phyloP scores from a whole-genome alignment of 2,113 vertebrate genomes.

The Xiphorhynchus elegans region DNA sequence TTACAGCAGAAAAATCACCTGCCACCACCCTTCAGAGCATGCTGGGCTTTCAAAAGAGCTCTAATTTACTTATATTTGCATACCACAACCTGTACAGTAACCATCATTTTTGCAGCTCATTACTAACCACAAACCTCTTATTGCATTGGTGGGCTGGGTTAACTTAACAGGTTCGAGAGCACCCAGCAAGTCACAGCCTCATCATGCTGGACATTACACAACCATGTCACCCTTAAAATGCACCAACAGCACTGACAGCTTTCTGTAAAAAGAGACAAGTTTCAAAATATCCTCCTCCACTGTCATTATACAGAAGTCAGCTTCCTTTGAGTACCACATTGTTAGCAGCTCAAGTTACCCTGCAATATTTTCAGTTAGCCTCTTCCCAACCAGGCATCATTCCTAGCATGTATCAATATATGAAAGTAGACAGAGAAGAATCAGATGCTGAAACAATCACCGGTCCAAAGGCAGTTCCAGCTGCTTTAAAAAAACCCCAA shows the following conservation, averaged over 20 bases:
- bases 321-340: not conserved
- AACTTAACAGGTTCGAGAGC: not conserved
- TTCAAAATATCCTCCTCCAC: not conserved
- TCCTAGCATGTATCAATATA: fast-evolving
- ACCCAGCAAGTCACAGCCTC: not conserved
- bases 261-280: not conserved
- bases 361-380: not conserved
- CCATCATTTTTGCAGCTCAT: not conserved
- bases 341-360: not conserved
- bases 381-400: not conserved
- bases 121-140: not conserved
- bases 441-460: not conserved
- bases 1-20: not conserved
- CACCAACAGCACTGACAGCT: not conserved
- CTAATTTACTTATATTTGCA: not conserved
- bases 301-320: not conserved
- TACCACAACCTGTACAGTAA: not conserved
- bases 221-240: not conserved
- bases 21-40: not conserved
- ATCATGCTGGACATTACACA: not conserved
- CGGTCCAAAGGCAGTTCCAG: not conserved
- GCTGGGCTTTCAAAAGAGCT: not conserved
- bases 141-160: not conserved
- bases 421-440: not conserved
- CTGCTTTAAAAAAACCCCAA: not conserved